Conservation (phyloP, 2,113 vertebrate genomes). For the Xyliphius kryptos region DNA sequence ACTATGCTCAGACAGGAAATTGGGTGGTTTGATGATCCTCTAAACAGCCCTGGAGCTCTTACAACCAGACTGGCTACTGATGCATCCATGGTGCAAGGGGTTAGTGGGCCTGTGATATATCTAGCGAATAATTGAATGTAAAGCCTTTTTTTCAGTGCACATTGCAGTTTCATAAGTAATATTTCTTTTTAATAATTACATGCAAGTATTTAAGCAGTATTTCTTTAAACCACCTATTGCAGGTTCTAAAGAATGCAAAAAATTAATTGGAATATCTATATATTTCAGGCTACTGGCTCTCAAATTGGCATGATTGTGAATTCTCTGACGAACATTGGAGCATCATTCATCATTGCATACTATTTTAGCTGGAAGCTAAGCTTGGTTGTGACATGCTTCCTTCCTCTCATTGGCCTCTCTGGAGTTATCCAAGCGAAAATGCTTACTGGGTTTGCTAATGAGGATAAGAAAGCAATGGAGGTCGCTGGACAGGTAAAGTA, state of each 20-base stretch:
- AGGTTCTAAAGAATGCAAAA: too few species aligned
- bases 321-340: constrained; percentile 64
- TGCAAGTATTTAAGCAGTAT: too few species aligned
- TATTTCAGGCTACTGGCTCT: constrained; percentile 63
- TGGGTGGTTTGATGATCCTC: constrained; percentile 67
- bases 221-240: too few species aligned
- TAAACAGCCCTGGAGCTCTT: constrained; percentile 65
- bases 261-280: too few species aligned
- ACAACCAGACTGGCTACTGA: constrained; percentile 69
- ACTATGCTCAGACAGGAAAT: constrained; percentile 67
- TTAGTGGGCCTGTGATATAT: too few species aligned
- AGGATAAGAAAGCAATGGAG: constrained; percentile 65
- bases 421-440: constrained; percentile 64
- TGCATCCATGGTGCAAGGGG: constrained; percentile 70
- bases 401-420: constrained; percentile 63
- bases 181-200: too few species aligned
- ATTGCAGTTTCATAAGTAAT: too few species aligned
- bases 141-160: too few species aligned
- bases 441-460: constrained; percentile 66
- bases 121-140: too few species aligned
- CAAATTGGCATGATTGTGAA: constrained; percentile 70
- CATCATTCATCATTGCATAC: constrained; percentile 65
- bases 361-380: constrained; percentile 72
- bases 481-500: constrained; percentile 59
- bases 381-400: constrained; percentile 64